phyloP scores from a whole-genome alignment of 2,888 invertebrate genomes.

The Priocnemis perturbator region DNA sequence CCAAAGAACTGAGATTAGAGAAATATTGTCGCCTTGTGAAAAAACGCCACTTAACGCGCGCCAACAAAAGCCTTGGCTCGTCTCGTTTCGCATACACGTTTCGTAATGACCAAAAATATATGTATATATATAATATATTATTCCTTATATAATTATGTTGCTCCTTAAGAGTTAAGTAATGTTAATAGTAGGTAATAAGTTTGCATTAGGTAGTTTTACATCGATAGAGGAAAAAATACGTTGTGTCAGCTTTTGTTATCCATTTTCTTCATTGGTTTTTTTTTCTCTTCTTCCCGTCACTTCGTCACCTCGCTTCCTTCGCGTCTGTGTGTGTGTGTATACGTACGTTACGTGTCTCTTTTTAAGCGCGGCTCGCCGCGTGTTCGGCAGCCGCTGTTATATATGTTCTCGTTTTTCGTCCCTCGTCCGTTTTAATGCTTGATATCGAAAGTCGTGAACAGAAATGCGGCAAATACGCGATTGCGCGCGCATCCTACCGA shows the following conservation, averaged over 20 bases:
- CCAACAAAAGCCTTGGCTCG: conserved; percentile 72
- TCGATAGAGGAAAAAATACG: conserved; percentile 74
- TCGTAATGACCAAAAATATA: conserved; percentile 75
- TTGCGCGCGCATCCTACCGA: too few relatives aligned
- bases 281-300: conserved; percentile 29
- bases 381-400: background rate
- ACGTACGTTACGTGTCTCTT: background rate
- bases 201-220: conserved; percentile 74
- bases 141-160: conserved; percentile 74
- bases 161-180: conserved; percentile 73
- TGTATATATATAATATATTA: conserved; percentile 73
- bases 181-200: conserved; percentile 73
- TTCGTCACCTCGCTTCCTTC: conserved; percentile 10
- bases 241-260: conserved; percentile 53
- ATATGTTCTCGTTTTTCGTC: background rate
- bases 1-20: conserved; percentile 62
- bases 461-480: too few relatives aligned
- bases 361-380: background rate
- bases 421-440: background rate
- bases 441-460: too few relatives aligned
- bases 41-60: conserved; percentile 65
- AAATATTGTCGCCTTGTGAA: conserved; percentile 74
- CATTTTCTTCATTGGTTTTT: conserved; percentile 41
- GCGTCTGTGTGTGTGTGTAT: background rate
- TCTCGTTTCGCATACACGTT: conserved; percentile 60